phyloP scores from a whole-genome alignment of 1,140 invertebrate species.

The Cataglyphis hispanica region DNA sequence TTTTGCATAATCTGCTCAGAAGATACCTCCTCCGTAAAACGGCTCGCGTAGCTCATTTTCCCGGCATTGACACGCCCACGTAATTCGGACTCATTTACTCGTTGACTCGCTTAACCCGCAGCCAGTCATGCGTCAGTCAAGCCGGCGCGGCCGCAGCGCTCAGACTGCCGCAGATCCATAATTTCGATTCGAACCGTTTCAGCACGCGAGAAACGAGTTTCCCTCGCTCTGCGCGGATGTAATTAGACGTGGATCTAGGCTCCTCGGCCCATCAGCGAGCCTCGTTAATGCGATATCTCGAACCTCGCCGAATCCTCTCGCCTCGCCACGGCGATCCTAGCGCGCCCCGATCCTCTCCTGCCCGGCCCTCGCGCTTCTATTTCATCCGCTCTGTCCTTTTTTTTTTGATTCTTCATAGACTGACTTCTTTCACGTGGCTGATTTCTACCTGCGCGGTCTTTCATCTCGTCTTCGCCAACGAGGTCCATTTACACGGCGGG shows the following conservation, averaged over 20 bases:
- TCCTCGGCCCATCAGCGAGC: conserved; percentile 61
- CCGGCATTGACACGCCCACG: conserved; percentile 84
- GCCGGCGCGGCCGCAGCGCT: conserved; percentile 63
- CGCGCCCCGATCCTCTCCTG: conserved; percentile 6
- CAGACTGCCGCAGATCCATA: conserved; percentile 77
- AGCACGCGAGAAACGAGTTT: conserved; percentile 83
- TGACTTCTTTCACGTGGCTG: conserved; percentile 56
- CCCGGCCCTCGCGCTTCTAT: conserved; percentile 31
- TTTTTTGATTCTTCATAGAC: conserved; percentile 66
- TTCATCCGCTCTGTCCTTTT: conserved; percentile 17
- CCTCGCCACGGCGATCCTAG: conserved; percentile 30
- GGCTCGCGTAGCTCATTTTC: conserved; percentile 79
- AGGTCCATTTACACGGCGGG: conserved; percentile 75
- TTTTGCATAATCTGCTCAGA: conserved; percentile 76
- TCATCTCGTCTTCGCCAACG: conserved; percentile 74
- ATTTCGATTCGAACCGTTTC: conserved; percentile 77
- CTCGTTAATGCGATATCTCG: conserved; percentile 75
- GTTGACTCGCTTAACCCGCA: conserved; percentile 82
- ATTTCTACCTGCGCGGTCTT: conserved; percentile 72
- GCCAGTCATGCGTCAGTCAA: conserved; percentile 75
- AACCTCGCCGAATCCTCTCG: conserved; percentile 7
- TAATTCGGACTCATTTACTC: conserved; percentile 85
- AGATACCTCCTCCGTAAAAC: conserved; percentile 71
- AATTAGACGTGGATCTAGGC: conserved; percentile 76
- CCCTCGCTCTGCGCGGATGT: conserved; percentile 66